phyloP scores from a whole-genome alignment of 2,888 invertebrate species.

The Leptura quadrifasciata region DNA sequence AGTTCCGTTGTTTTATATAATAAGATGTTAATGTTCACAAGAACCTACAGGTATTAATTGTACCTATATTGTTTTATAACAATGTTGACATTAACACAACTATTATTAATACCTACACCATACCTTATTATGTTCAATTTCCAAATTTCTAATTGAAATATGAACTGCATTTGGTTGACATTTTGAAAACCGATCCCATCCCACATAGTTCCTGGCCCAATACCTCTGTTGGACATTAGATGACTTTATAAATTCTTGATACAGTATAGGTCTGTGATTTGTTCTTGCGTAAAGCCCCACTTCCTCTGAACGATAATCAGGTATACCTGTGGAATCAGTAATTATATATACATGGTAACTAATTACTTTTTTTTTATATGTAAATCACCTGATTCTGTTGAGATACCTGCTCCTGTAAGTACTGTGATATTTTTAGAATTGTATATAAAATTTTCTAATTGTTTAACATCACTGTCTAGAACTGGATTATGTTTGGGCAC shows the following conservation, averaged over 20 bases:
- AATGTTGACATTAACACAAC: too few relatives aligned
- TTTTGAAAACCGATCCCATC: constrained; percentile 91
- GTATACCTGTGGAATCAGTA: constrained; percentile 82
- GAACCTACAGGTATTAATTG: too few relatives aligned
- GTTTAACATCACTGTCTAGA: constrained; percentile 76
- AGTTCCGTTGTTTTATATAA: too few relatives aligned
- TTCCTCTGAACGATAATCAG: constrained; percentile 94
- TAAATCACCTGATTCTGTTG: constrained; percentile 91
- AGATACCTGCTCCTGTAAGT: constrained; percentile 95
- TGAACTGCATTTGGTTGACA: constrained; percentile 89
- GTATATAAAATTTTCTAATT: constrained; percentile 78
- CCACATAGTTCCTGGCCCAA: constrained; percentile 97
- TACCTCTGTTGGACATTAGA: constrained; percentile 84
- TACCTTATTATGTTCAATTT: constrained; percentile 75
- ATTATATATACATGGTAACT: background rate
- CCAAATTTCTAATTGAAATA: constrained; percentile 82
- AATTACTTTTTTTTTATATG: background rate
- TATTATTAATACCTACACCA: background rate
- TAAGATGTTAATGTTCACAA: too few relatives aligned
- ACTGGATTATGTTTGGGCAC: constrained; percentile 87
- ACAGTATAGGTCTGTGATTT: constrained; percentile 89
- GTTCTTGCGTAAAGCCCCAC: constrained; percentile 94
- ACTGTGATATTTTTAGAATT: constrained; percentile 79
- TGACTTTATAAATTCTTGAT: constrained; percentile 87
- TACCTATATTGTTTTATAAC: too few relatives aligned